phyloP scores from a whole-genome alignment of 2,797 vertebrate species.

The Anableps anableps region DNA sequence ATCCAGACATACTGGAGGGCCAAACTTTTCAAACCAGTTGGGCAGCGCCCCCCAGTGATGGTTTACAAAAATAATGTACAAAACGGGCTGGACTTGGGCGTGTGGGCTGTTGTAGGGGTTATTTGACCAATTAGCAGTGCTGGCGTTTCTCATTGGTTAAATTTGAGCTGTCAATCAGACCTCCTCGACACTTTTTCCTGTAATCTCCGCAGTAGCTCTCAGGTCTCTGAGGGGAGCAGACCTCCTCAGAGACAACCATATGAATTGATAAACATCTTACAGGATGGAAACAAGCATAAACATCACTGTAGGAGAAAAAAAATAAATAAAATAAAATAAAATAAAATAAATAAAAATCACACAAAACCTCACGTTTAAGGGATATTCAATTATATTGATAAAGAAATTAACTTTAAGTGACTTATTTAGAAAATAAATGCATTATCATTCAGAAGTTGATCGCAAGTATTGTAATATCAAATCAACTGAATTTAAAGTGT shows the following conservation, averaged over 20 bases:
- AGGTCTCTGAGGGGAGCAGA: conserved; percentile 30
- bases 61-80: not conserved
- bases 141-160: conserved; percentile 60
- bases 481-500: no score
- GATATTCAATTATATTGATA: not conserved
- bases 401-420: not conserved
- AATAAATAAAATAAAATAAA: not conserved
- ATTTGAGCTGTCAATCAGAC: conserved; percentile 67
- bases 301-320: not conserved
- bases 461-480: no score
- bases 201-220: conserved; percentile 32
- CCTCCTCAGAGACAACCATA: conserved; percentile 20
- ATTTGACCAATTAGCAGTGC: conserved; percentile 52
- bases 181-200: conserved; percentile 9
- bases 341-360: not conserved
- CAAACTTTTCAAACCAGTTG: conserved; percentile 7
- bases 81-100: no score
- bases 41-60: conserved; percentile 57
- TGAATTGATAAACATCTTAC: not conserved
- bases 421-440: not conserved
- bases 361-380: not conserved
- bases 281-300: not conserved
- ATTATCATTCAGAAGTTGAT: not conserved
- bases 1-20: conserved; percentile 29
- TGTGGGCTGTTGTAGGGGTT: conserved; percentile 1